Evolutionary conservation across 2,888 invertebrate species (phyloP).

Genomic region (Morpho achilles): DNA sequence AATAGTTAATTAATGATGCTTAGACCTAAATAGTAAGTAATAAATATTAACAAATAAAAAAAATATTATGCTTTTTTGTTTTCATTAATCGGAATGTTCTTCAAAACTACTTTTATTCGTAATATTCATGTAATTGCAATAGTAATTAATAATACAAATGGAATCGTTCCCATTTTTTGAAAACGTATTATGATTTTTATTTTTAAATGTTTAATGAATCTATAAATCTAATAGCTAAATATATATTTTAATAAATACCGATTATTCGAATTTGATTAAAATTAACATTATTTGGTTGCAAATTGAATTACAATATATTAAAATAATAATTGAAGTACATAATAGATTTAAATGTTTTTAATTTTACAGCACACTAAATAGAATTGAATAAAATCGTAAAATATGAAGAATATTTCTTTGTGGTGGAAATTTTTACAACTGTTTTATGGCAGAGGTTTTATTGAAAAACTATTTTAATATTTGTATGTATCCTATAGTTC

Average conservation of each 20-base stretch:
- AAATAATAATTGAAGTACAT: not conserved
- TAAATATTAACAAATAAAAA: conserved; percentile 73
- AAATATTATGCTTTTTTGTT: conserved; percentile 48
- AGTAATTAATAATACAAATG: no score
- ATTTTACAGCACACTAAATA: not conserved
- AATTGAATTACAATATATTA: not conserved
- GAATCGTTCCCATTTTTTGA: no score
- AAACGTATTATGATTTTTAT: no score
- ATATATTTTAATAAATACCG: no score
- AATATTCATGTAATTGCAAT: not conserved
- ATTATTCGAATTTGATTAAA: no score
- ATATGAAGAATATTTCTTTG: no score
- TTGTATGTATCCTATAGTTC: conserved; percentile 6
- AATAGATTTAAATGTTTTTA: conserved; percentile 1
- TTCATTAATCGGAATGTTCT: conserved; percentile 24
- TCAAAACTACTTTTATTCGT: not conserved
- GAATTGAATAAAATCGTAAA: no score
- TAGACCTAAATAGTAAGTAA: conserved; percentile 59
- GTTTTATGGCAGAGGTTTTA: conserved; percentile 7
- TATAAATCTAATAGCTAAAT: no score
- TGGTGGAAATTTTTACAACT: not conserved
- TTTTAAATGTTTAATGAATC: no score
- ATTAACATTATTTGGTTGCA: not conserved
- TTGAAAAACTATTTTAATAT: conserved; percentile 2
- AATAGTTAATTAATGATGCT: conserved; percentile 48